Evolutionary conservation across 2,113 vertebrate genomes (phyloP), one percentile per base, ranked within the genome.

Genomic region (Eira barbara): DNA sequence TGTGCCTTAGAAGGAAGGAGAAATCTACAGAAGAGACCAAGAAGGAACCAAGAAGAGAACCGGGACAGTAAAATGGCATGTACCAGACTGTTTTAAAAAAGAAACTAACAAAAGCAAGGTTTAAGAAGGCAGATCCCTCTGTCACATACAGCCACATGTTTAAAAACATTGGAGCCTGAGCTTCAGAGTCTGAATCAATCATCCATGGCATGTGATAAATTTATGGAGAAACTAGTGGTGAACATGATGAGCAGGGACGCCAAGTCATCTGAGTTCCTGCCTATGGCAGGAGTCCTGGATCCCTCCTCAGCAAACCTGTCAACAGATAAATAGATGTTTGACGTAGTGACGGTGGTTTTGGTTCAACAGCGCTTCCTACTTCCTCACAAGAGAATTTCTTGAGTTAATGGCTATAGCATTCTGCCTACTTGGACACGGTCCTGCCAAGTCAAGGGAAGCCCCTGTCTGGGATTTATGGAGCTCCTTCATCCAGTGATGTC

Each of bases 381-480:
- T 89, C 10, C 73, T 79, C 31, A 4, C 4, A 15, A 65, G 78
- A 49, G 31, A 78, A 89, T 15, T 34, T 89, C 63, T 55, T 17
- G 9, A 80, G 25, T 88, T 69, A 27, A 36, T 55, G 42, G 14
- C 17, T 7, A 0, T 14, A 61, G 11, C 25, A 9, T 29, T 67
- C 47, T 82, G 39, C 36, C n/a, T 31, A 17, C 25, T 0, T 29
- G 49, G 11, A 21, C 18, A 0, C 67, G 6, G 65, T 81, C 23
- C 52, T 55, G 17, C 49, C 45, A 52, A 7, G 18, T 63, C 69
- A 63, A 9, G n/a, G 49, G 49, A 69, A 94, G 42, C 23, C 17
- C 4, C 11, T 29, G 2, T 0, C 1, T n/a, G 69, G 29, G 47
- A 11, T 7, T 11, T 49, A 5, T 13, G 21, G 11, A 42, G 10